These are phyloP conservation scores for Chamaedrilus cognettii DNA, from an alignment of 2,888 invertebrate genomes.

Conservation along the genomic window DNA sequence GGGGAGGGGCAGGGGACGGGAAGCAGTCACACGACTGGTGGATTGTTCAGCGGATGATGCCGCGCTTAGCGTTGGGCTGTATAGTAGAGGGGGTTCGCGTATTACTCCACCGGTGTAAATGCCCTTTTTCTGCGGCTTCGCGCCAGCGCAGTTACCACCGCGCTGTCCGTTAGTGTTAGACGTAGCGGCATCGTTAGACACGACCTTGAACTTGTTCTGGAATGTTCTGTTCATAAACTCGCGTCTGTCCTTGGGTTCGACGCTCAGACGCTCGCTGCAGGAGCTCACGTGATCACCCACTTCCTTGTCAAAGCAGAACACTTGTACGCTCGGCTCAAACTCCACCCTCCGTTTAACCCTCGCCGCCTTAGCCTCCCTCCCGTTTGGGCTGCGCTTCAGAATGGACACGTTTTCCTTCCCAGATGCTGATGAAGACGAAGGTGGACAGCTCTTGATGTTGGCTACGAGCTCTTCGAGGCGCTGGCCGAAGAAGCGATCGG, in stretches of 20 bases:
- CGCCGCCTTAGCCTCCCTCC: neutral
- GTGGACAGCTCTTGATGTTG: neutral
- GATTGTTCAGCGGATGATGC: no score
- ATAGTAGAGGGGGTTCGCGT: slow-evolving; percentile 10
- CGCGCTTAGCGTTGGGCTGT: no score
- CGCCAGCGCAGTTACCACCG: neutral
- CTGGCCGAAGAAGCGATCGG: slow-evolving; percentile 9
- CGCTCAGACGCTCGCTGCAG: slow-evolving; percentile 17
- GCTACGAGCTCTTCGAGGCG: slow-evolving; percentile 7
- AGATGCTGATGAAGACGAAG: neutral
- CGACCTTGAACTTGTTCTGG: neutral
- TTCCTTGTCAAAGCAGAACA: slow-evolving; percentile 22
- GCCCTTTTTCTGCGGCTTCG: neutral
- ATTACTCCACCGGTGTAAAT: neutral
- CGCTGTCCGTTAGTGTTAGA: neutral
- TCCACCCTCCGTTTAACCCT: slow-evolving; percentile 18
- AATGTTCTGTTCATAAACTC: slow-evolving; percentile 20
- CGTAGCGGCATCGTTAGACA: neutral
- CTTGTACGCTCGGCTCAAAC: slow-evolving; percentile 21
- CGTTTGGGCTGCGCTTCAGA: slow-evolving; percentile 6
- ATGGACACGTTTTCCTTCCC: slow-evolving; percentile 23
- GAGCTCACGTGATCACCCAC: slow-evolving; percentile 23
- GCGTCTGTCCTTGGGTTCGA: slow-evolving; percentile 22
- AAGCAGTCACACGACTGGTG: neutral
- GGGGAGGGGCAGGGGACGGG: neutral